Base-by-base conservation (phyloP, 2,888 invertebrate species). In the Gastracanthus pulcherrimus region DNA sequence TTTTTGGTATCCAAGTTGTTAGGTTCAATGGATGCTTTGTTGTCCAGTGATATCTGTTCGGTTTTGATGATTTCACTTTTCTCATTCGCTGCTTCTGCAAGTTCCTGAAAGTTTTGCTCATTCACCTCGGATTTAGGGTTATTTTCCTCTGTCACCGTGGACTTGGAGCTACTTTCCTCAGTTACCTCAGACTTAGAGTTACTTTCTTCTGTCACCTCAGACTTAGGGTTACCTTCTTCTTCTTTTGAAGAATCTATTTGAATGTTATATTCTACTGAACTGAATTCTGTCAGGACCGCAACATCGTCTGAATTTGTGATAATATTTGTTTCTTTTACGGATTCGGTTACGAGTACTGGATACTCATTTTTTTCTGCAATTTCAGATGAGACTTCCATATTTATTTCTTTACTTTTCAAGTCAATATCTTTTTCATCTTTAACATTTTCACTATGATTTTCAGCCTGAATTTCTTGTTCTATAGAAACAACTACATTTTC, bases 231-330 rank as follows among this genome's bases (percentile, higher is more conserved):
- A 23, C 19, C 36, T 13, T 29, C 23, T 6, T 66, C 36, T 1
- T 34, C 31, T 34, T 78, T 16, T 16, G 31, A 26, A 74, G 13
- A 23, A 38, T 67, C 67, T 71, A 41, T 26, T 38, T 64, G 34
- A 11, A 66, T 23, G 26, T 38, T 60, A 66, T 80, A 79, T 19
- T 82, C 80, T 7, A 69, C 19, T n/a, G 80, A 74, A 74, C 48
- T 77, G n/a, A 77, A 80, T 67, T 82, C 82, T 45, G 80, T 74
- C 11, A 82, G n/a, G 3, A 82, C 72, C 5, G 82, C 77, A 13
- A 80, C 75, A 58, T 82, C 80, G 60, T 82, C 76, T 29, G 82
- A 76, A 80, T 80, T 80, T 48, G 72, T 31, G 36, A 69, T n/a
- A 9, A 77, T 55, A 67, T 76, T 76, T 16, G 41, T 26, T 19